A percentile compares a stretch with the other conserved stretches of the same genome.
Conservation (phyloP, 2,888 invertebrate species). For the Drosophila paranaensis region DNA sequence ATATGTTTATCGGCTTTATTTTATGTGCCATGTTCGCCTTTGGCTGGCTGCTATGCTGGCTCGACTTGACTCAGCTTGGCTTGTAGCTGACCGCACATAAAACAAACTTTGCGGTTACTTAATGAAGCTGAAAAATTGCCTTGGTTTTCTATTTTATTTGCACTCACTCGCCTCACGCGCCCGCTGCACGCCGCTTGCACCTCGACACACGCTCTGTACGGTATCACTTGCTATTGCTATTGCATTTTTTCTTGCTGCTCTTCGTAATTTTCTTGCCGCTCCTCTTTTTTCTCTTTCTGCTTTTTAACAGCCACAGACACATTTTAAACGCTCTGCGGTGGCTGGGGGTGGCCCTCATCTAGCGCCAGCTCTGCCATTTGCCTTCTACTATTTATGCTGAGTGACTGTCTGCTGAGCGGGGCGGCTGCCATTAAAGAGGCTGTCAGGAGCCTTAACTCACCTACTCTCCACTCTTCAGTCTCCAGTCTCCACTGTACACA, state of each 20-base stretch:
- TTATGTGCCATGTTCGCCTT: constrained; percentile 25
- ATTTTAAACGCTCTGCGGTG: constrained; percentile 53
- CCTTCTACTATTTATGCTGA: constrained; percentile 62
- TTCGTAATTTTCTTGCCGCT: constrained; percentile 22
- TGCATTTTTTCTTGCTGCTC: constrained; percentile 41
- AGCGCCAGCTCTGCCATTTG: constrained; percentile 42
- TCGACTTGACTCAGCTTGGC: constrained; percentile 15
- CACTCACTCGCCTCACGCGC: constrained; percentile 31
- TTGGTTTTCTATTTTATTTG: constrained; percentile 71
- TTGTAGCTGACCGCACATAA: constrained; percentile 66
- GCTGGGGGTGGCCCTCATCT: constrained; percentile 25
- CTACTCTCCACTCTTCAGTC: constrained; percentile 21
- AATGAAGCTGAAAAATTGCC: constrained; percentile 77
- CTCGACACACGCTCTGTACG: constrained; percentile 21
- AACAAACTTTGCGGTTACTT: constrained; percentile 77
- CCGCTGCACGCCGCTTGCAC: constrained; percentile 9
- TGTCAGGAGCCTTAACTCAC: not conserved
- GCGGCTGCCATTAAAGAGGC: constrained; percentile 51
- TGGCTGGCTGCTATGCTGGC: constrained; percentile 10
- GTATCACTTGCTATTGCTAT: constrained; percentile 42
- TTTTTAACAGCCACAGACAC: constrained; percentile 49
- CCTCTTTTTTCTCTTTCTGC: not conserved
- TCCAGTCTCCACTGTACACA: constrained; percentile 18
- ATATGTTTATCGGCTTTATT: constrained; percentile 52
- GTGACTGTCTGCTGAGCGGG: constrained; percentile 60